These are phyloP conservation scores for Eupithecia tripunctaria DNA, from an alignment of 2,888 invertebrate genomes.

Conservation along the genomic window DNA sequence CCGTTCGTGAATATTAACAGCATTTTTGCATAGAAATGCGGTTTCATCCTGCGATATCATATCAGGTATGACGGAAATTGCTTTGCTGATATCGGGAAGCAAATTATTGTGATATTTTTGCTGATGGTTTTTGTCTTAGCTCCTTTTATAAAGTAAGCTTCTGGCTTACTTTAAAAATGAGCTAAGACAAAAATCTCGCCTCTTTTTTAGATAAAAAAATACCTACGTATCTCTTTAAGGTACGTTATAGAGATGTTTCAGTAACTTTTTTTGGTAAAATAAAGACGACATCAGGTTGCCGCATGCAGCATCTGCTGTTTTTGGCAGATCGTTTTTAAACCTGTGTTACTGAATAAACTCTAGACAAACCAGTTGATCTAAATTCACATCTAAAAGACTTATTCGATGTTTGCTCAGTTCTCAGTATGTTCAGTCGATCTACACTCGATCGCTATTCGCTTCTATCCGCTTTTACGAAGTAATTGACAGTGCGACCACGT, in stretches of 20 bases:
- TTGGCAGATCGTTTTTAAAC: too few relatives aligned
- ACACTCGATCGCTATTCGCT: neutral
- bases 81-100: neutral
- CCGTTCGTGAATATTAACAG: slow-evolving; percentile 1
- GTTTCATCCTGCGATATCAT: neutral
- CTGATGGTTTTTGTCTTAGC: neutral
- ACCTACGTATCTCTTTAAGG: neutral
- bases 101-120: neutral
- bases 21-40: slow-evolving; percentile 7
- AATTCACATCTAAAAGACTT: neutral
- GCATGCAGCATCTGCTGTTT: too few relatives aligned
- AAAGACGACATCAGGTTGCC: too few relatives aligned
- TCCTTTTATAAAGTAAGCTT: neutral
- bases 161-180: neutral
- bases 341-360: neutral
- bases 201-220: too few relatives aligned
- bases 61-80: slow-evolving; percentile 1
- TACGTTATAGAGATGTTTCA: neutral
- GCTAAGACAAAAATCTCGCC: too few relatives aligned
- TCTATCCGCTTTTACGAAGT: neutral
- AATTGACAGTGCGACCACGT: slow-evolving; percentile 34
- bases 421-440: neutral
- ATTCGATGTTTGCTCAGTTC: neutral
- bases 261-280: neutral
- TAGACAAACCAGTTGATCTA: neutral